phyloP scores from a whole-genome alignment of 2,888 invertebrate species.

The Salpingus planirostris region DNA sequence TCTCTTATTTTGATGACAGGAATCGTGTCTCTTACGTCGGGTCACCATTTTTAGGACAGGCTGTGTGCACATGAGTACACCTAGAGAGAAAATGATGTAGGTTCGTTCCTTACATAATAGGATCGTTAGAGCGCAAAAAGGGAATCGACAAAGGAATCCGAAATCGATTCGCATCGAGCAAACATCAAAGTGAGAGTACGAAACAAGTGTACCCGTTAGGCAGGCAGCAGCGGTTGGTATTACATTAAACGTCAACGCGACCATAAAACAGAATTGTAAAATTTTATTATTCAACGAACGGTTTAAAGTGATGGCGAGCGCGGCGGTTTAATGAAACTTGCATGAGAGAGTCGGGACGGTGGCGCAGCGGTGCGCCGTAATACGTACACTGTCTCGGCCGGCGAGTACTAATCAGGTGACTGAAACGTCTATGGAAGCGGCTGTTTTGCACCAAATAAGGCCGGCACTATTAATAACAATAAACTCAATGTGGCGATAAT shows the following conservation, averaged over 20 bases:
- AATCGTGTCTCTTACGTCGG: no score
- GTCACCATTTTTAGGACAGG: no score
- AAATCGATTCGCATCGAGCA: slow-evolving; percentile 24
- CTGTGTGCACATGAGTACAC: no score
- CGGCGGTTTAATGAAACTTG: slow-evolving; percentile 36
- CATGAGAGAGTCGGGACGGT: slow-evolving; percentile 27
- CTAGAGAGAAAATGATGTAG: no score
- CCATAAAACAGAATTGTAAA: slow-evolving; percentile 37
- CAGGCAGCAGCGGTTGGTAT: slow-evolving; percentile 16
- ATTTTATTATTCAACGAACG: slow-evolving; percentile 38
- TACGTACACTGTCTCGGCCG: no score
- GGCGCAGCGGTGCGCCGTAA: no score
- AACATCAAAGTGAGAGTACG: slow-evolving; percentile 26
- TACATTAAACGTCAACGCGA: slow-evolving; percentile 31
- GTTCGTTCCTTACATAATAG: no score
- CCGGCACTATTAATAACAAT: slow-evolving; percentile 44
- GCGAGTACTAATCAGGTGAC: slow-evolving; percentile 39
- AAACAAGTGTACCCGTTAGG: slow-evolving; percentile 22
- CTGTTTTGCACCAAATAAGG: slow-evolving; percentile 39
- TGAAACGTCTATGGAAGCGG: slow-evolving; percentile 38
- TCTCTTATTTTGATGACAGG: no score
- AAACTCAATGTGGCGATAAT: slow-evolving; percentile 45
- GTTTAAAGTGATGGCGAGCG: slow-evolving; percentile 19
- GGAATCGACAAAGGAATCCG: slow-evolving; percentile 18
- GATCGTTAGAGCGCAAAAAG: slow-evolving; percentile 15